These are phyloP conservation scores for Drosophila villosipedis DNA, from an alignment of 2,888 invertebrate genomes.

Conservation along the genomic window DNA sequence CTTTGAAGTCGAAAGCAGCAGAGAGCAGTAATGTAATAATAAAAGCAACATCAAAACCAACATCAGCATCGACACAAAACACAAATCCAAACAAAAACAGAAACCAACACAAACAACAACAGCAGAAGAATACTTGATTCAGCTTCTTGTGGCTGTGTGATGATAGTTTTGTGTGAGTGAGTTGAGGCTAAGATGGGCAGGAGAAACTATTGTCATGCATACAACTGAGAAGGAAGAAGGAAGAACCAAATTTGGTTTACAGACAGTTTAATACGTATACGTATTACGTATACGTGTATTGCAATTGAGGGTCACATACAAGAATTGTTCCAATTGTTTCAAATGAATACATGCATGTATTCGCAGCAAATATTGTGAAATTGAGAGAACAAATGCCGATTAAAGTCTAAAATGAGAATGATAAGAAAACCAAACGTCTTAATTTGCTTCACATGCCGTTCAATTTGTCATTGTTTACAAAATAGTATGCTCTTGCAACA, in stretches of 20 bases:
- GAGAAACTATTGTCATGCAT: conserved; percentile 37
- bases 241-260: conserved; percentile 24
- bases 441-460: conserved; percentile 62
- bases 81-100: conserved; percentile 10
- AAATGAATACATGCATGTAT: not conserved
- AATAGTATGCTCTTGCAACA: conserved; percentile 39
- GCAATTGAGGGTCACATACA: conserved; percentile 14
- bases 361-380: conserved; percentile 37
- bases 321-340: conserved; percentile 18
- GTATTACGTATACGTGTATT: conserved; percentile 23
- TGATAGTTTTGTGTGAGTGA: conserved; percentile 33
- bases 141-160: conserved; percentile 44
- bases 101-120: conserved; percentile 26
- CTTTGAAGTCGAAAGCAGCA: conserved; percentile 69
- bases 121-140: conserved; percentile 24
- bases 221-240: conserved; percentile 15
- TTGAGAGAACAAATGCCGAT: conserved; percentile 38
- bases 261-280: conserved; percentile 19
- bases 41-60: conserved; percentile 65
- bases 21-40: conserved; percentile 59
- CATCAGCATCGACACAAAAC: conserved; percentile 52
- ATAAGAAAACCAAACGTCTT: conserved; percentile 29
- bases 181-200: conserved; percentile 19
- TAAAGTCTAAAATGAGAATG: conserved; percentile 30
- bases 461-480: conserved; percentile 41